Base-by-base conservation (phyloP, 2,113 vertebrate genomes). In the Hypanus sabinus region DNA sequence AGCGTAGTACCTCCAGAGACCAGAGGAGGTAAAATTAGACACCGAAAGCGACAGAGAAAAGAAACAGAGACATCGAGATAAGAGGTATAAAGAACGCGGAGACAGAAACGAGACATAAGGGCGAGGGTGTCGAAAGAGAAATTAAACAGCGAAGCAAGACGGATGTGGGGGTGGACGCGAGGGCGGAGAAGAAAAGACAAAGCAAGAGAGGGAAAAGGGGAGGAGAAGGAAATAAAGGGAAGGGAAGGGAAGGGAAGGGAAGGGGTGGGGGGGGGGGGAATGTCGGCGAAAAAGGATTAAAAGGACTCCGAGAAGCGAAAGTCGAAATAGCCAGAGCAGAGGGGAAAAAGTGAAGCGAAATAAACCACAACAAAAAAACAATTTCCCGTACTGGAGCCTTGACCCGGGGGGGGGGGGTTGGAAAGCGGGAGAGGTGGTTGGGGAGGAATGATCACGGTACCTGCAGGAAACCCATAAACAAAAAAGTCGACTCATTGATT, bases 1-100 rank as follows among this genome's bases (percentile, higher is more conserved):
- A 30, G 68, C 91, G 24, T 36, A 30, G 2, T 55, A 75, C 91
- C 68, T 93, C 91, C 70, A 55, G 91, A 90, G 60, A 90, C 85
- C 71, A 75, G 36, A 27, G 70, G 68, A 71, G 70, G 91, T 12
- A 46, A 73, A 73, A 93, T 71, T 30, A 93, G 36, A 73, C 91
- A 93, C 91, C 33, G 91, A 71, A 75, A 33, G 85, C 85, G 70
- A 93, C 70, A 75, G 90, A 68, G 90, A 92, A 92, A 75, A 71
- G 91, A 93, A 93, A 93, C 91, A 93, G 91, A 27, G 91, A 27
- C 91, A 93, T 27, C 18, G 33, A 93, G 91, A 90, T 90, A 68
- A 70, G 90, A 46, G 90, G 73, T 93, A 70, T 71, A 46, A 93
- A 73, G 33, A 73, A 73, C 62, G 90, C 90, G 85, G 68, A 73